Percentiles rank a stretch among this genome's conserved stretches.
Evolutionary conservation across 2,888 invertebrate genomes (phyloP).

Genomic region (Hipparchia semele): DNA sequence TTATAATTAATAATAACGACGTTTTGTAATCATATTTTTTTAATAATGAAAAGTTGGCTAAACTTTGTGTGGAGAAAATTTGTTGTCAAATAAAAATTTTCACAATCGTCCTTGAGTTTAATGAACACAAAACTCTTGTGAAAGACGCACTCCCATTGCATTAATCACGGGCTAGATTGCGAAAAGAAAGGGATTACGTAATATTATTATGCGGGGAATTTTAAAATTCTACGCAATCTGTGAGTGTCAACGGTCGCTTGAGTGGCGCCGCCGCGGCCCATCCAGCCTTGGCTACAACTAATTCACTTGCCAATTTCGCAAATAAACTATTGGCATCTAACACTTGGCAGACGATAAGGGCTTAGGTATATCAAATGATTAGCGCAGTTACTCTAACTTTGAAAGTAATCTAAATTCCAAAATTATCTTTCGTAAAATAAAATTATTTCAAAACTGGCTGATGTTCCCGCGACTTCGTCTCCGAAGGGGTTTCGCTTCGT

Average conservation of each 20-base stretch:
- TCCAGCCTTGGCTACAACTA: constrained; percentile 68
- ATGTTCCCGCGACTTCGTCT: no score
- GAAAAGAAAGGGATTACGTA: constrained; percentile 40
- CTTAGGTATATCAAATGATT: constrained; percentile 37
- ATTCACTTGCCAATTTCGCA: constrained; percentile 76
- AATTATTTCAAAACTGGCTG: neutral
- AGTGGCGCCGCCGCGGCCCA: constrained; percentile 60
- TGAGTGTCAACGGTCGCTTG: constrained; percentile 67
- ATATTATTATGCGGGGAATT: constrained; percentile 37
- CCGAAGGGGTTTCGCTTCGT: no score
- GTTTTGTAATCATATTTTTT: neutral
- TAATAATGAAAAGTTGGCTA: neutral
- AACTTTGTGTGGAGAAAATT: constrained; percentile 22
- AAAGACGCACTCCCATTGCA: constrained; percentile 28
- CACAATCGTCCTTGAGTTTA: constrained; percentile 34
- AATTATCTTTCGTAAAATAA: neutral
- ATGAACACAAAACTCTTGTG: constrained; percentile 20
- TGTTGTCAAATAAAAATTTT: constrained; percentile 28
- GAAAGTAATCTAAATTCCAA: neutral
- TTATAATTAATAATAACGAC: neutral
- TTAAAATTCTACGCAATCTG: constrained; percentile 42
- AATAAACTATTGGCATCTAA: constrained; percentile 79
- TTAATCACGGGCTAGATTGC: constrained; percentile 37
- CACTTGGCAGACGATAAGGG: constrained; percentile 68
- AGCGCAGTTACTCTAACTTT: neutral